Percentiles rank a stretch among this genome's conserved stretches.
These are phyloP conservation scores for Trichosurus vulpecula DNA, from an alignment of 2,797 vertebrate genomes.

Conservation along the genomic window DNA sequence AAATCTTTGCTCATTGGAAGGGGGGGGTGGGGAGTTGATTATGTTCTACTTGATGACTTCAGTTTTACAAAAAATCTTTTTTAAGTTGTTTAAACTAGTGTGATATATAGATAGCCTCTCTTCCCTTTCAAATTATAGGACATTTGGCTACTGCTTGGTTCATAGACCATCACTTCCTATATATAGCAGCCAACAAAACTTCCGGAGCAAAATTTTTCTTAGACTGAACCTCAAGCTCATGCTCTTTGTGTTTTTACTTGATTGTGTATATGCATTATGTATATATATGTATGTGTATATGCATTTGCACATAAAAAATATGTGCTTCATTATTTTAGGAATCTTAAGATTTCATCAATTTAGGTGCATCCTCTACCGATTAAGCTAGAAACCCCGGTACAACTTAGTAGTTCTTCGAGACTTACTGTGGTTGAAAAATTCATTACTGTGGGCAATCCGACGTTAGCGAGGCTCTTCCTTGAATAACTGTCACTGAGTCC, in stretches of 20 bases:
- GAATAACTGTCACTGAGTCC: neutral
- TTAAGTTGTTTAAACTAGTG: neutral
- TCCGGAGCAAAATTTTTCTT: neutral
- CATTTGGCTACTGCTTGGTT: neutral
- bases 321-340: neutral
- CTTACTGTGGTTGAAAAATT: neutral
- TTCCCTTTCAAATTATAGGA: neutral
- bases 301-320: neutral
- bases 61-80: neutral
- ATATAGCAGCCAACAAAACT: neutral
- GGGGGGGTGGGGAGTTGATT: neutral
- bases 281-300: no score
- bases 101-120: neutral
- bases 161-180: neutral
- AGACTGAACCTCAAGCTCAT: neutral
- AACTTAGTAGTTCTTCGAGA: neutral
- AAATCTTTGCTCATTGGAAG: neutral
- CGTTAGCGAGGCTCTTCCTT: neutral
- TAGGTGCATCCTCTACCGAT: neutral
- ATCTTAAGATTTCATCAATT: neutral
- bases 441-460: neutral
- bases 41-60: neutral
- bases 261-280: neutral
- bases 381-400: neutral
- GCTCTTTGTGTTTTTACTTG: neutral